phyloP scores from a whole-genome alignment of 2,113 vertebrate genomes.

The Mastomys natalensis region DNA sequence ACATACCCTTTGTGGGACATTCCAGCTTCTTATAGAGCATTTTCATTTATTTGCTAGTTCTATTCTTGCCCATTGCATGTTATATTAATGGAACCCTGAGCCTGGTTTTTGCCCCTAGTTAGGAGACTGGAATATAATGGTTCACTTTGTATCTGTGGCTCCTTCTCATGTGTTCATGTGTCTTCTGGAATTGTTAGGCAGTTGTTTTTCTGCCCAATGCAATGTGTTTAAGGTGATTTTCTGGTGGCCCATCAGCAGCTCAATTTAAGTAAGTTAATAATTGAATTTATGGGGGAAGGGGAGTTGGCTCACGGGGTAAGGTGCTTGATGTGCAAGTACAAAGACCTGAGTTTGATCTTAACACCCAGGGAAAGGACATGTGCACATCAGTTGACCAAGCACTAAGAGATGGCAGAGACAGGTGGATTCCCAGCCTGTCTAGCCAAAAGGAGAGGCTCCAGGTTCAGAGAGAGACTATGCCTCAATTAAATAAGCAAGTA shows the following conservation, averaged over 20 bases:
- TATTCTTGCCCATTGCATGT: background rate
- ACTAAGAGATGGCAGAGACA: background rate
- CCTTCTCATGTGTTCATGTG: background rate
- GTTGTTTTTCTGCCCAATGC: background rate
- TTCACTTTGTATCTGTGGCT: background rate
- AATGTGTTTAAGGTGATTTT: slow-evolving; percentile 41
- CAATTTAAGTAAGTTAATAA: slow-evolving; percentile 48
- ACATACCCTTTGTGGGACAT: background rate
- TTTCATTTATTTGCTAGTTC: background rate
- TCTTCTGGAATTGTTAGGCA: background rate
- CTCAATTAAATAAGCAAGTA: background rate
- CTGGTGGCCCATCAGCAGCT: background rate
- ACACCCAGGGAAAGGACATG: background rate
- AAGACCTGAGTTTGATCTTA: background rate
- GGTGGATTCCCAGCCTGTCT: background rate
- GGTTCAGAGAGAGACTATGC: background rate
- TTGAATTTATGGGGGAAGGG: background rate
- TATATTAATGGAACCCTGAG: background rate
- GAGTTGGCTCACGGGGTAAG: background rate
- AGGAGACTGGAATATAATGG: background rate
- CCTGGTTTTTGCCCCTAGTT: background rate
- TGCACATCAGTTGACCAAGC: background rate
- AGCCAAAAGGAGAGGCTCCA: background rate
- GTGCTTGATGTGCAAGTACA: background rate
- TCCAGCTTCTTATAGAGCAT: background rate